Percentiles rank a stretch among this genome's conserved stretches.
Evolutionary conservation across 2,113 vertebrate species (phyloP).

Genomic region (Otocyon megalotis): DNA sequence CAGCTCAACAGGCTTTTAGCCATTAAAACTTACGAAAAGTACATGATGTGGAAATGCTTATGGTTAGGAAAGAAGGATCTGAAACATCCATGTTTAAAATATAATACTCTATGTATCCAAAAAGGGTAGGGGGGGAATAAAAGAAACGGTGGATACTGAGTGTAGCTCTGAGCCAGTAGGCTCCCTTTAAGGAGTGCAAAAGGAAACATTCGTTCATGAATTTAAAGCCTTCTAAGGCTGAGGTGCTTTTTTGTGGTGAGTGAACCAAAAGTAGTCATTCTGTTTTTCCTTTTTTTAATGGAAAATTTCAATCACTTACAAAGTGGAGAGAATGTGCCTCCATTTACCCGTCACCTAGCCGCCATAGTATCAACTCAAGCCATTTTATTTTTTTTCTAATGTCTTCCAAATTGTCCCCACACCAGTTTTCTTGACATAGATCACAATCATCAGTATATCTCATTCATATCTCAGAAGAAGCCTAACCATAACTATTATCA

Average conservation of each 20-base stretch:
- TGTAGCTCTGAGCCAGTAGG: neutral
- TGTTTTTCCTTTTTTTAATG: neutral
- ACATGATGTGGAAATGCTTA: neutral
- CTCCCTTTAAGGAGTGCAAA: neutral
- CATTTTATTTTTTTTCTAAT: neutral
- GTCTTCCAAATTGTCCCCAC: neutral
- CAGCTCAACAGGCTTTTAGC: neutral
- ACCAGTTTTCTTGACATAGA: neutral
- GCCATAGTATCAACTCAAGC: neutral
- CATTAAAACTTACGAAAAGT: constrained; percentile 26
- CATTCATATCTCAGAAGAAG: neutral
- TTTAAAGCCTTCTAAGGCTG: neutral
- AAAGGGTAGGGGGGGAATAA: neutral
- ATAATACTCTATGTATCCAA: neutral
- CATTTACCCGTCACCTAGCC: neutral
- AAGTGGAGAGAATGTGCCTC: neutral
- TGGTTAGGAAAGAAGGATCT: neutral
- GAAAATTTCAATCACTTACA: neutral
- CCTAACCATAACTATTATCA: neutral
- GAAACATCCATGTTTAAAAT: constrained; percentile 35
- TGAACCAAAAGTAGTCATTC: neutral
- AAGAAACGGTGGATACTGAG: neutral
- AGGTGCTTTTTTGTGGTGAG: neutral
- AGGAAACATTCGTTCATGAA: neutral
- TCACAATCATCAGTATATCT: neutral